These are phyloP conservation scores for Mesorhabditis spiculigera DNA, from an alignment of 2,888 invertebrate species.

Conservation along the genomic window DNA sequence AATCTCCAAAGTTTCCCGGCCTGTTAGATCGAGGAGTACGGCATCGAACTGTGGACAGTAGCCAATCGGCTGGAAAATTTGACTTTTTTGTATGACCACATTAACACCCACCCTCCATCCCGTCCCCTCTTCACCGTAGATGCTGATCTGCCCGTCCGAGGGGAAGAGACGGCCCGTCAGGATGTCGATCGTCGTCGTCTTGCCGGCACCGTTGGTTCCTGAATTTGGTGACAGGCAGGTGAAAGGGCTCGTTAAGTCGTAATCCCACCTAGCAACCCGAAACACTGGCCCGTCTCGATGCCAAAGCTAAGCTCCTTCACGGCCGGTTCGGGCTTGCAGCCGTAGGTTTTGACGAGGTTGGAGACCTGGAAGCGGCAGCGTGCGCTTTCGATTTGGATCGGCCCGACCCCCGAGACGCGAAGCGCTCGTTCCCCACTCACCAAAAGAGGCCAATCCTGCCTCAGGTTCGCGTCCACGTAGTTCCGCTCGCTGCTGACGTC, in stretches of 20 bases:
- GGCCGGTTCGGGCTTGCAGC: conserved; percentile 20
- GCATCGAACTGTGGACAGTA: conserved; percentile 12
- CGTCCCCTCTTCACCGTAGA: conserved; percentile 32
- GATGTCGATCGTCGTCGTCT: conserved; percentile 33
- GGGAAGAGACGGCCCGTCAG: conserved; percentile 35
- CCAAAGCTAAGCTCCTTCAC: conserved; percentile 36
- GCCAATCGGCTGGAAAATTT: no score
- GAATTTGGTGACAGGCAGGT: no score
- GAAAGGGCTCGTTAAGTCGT: conserved; percentile 22
- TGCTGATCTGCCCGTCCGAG: conserved; percentile 29
- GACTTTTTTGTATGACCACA: no score
- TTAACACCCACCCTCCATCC: conserved; percentile 16
- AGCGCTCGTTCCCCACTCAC: no score
- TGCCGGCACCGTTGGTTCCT: conserved; percentile 11
- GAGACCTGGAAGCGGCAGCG: no score
- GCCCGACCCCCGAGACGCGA: no score
- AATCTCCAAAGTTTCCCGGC: conserved; percentile 25
- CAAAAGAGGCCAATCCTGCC: no score
- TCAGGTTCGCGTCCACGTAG: no score
- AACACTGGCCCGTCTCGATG: conserved; percentile 41
- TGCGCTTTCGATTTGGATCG: no score
- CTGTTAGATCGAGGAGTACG: conserved; percentile 41
- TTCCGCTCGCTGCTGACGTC: no score
- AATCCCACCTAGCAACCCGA: conserved; percentile 51
- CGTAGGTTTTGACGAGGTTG: conserved; percentile 22